Percentiles rank a stretch among this genome's conserved stretches.
Evolutionary conservation across 2,888 invertebrate species (phyloP).

Genomic region (Herminia tarsipennalis): DNA sequence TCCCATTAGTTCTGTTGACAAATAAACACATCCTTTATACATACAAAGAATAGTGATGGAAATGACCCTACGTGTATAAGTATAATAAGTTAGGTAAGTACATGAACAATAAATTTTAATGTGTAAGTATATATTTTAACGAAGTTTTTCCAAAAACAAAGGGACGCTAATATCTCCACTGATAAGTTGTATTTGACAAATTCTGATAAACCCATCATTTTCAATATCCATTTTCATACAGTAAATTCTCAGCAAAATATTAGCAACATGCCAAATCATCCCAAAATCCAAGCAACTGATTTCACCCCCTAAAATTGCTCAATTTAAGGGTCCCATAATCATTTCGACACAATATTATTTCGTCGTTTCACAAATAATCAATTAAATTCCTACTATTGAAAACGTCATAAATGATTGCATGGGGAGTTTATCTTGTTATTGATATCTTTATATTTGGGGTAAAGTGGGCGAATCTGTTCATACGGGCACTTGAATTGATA

Average conservation of each 20-base stretch:
- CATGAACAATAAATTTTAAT: too few relatives aligned
- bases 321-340: constrained; percentile 54
- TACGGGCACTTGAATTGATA: constrained; percentile 77
- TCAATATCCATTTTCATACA: background rate
- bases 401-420: constrained; percentile 54
- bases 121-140: too few relatives aligned
- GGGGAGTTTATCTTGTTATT: constrained; percentile 77
- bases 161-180: too few relatives aligned
- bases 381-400: constrained; percentile 71
- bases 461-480: constrained; percentile 75
- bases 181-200: too few relatives aligned
- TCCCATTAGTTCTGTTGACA: too few relatives aligned
- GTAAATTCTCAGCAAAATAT: background rate
- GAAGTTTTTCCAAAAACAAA: too few relatives aligned
- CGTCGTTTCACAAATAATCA: constrained; percentile 74
- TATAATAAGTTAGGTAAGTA: too few relatives aligned
- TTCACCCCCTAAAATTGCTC: constrained; percentile 27
- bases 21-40: too few relatives aligned
- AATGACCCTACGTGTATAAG: too few relatives aligned
- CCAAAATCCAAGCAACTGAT: constrained; percentile 6
- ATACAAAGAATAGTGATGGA: too few relatives aligned
- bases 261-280: constrained; percentile 12
- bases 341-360: constrained; percentile 66
- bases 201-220: too few relatives aligned
- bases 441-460: constrained; percentile 82